A percentile compares a stretch with the other conserved stretches of the same genome.
Evolutionary conservation across 2,888 invertebrate species (phyloP).

Genomic region (Aricia artaxerxes): DNA sequence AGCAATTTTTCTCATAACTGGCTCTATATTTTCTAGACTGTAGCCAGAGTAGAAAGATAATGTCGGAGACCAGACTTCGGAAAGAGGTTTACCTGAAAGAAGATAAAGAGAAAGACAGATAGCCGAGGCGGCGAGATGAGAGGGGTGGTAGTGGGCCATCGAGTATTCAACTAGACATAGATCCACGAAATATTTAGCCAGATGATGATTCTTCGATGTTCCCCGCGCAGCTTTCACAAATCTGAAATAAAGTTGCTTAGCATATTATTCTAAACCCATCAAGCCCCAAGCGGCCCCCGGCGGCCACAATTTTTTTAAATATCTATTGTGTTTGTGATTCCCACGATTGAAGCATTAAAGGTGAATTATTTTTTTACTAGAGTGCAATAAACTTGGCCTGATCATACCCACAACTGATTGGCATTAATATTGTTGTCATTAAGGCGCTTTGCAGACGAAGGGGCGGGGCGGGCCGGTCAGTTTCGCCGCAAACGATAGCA

Average conservation of each 20-base stretch:
- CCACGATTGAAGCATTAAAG: no score
- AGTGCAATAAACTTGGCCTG: no score
- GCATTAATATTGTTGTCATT: no score
- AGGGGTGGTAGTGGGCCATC: slow-evolving; percentile 89
- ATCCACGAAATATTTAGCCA: slow-evolving; percentile 96
- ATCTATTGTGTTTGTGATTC: no score
- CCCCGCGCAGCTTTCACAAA: slow-evolving; percentile 83
- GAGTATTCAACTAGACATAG: slow-evolving; percentile 89
- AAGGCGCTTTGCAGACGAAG: no score
- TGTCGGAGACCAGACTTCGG: slow-evolving; percentile 86
- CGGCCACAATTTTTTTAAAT: no score
- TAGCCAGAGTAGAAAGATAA: slow-evolving; percentile 89
- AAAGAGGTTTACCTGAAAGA: slow-evolving; percentile 73
- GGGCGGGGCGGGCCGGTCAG: no score
- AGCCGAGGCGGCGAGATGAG: slow-evolving; percentile 90
- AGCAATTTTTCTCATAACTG: slow-evolving; percentile 85
- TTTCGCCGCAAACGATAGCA: no score
- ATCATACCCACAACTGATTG: no score
- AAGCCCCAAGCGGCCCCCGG: no score
- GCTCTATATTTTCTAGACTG: slow-evolving; percentile 83
- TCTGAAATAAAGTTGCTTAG: slow-evolving; percentile 60
- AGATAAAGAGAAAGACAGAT: slow-evolving; percentile 84
- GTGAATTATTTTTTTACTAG: no score
- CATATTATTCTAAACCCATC: no score
- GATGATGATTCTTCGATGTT: slow-evolving; percentile 83